These are phyloP conservation scores for Onychomys leucogaster DNA, from an alignment of 2,797 vertebrate species.

Conservation along the genomic window DNA sequence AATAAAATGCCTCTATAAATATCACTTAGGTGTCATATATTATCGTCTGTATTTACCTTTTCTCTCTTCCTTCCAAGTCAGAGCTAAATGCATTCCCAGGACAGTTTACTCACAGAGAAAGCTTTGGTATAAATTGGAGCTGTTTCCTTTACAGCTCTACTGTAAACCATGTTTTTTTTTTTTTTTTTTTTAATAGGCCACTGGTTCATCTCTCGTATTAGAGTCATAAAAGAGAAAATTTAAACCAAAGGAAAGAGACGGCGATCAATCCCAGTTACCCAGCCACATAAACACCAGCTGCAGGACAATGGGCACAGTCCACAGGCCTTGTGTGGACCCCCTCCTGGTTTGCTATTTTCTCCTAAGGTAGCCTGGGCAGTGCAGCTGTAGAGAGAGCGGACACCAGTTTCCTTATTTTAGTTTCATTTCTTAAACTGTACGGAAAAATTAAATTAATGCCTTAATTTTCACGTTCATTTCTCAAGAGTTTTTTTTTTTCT, in stretches of 20 bases:
- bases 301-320: slow-evolving; percentile 10
- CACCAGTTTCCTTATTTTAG: background rate
- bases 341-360: background rate
- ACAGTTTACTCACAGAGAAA: background rate
- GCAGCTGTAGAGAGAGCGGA: background rate
- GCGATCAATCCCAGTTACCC: slow-evolving; percentile 58
- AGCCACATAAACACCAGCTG: background rate
- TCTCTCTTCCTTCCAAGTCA: background rate
- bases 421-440: slow-evolving; percentile 19
- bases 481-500: slow-evolving; percentile 38
- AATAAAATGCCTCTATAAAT: background rate
- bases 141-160: slow-evolving; percentile 37
- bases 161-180: slow-evolving; percentile 41
- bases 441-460: slow-evolving; percentile 24
- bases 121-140: background rate
- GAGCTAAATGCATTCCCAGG: background rate
- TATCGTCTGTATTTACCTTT: background rate
- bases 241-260: slow-evolving; percentile 44
- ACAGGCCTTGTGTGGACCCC: background rate
- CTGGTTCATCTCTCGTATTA: slow-evolving; percentile 48
- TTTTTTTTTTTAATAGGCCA: too few relatives aligned
- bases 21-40: background rate
- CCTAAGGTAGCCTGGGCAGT: background rate
- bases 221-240: slow-evolving; percentile 52
- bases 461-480: slow-evolving; percentile 65